These are phyloP conservation scores for Chironomus tentans DNA, from an alignment of 2,888 invertebrate species.

Conservation along the genomic window DNA sequence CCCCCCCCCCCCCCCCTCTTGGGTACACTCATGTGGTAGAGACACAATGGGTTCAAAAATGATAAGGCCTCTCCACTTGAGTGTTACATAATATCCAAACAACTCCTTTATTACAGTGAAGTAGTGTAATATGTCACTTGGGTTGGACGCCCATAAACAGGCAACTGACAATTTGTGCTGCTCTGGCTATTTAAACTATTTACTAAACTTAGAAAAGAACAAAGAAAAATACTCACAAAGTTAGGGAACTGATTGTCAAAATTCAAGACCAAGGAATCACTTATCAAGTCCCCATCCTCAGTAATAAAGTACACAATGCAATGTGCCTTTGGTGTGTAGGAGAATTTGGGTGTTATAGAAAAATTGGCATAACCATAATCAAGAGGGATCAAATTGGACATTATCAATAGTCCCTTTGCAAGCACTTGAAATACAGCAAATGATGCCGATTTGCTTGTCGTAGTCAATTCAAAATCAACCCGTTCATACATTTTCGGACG, in stretches of 20 bases:
- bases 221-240: background rate
- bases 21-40: too few relatives aligned
- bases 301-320: conserved; percentile 6
- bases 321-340: conserved; percentile 1
- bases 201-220: background rate
- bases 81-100: too few relatives aligned
- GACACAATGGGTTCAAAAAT: too few relatives aligned
- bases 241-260: background rate
- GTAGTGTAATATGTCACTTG: too few relatives aligned
- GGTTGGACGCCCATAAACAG: too few relatives aligned
- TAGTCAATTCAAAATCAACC: background rate
- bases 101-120: too few relatives aligned
- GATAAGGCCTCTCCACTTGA: too few relatives aligned
- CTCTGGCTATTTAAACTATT: too few relatives aligned
- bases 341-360: background rate
- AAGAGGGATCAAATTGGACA: background rate
- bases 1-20: too few relatives aligned
- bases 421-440: too few relatives aligned
- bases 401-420: background rate
- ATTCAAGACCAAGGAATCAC: background rate
- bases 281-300: conserved; percentile 1
- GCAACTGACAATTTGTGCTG: too few relatives aligned
- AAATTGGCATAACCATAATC: background rate
- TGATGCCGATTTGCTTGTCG: too few relatives aligned
- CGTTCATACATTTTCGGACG: background rate